Percentiles rank a stretch among this genome's conserved stretches.
These are phyloP conservation scores for Aspidiotus rigidus DNA, from an alignment of 2,888 invertebrate genomes.

Conservation along the genomic window DNA sequence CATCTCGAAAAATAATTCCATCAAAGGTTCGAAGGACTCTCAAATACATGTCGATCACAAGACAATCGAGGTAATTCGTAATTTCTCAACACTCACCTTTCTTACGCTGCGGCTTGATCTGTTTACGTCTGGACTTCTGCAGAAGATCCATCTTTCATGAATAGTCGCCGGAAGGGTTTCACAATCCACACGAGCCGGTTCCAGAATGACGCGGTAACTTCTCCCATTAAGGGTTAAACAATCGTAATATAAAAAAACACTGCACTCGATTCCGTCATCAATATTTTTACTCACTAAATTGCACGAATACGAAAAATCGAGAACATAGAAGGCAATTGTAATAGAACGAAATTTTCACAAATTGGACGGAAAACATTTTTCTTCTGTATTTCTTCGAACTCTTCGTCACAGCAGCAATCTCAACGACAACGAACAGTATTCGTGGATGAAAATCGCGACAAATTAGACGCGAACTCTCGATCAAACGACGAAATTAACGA, in stretches of 20 bases:
- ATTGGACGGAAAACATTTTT: neutral
- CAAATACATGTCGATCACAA: neutral
- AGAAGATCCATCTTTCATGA: neutral
- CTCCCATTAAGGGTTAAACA: constrained; percentile 26
- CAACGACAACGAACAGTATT: too few relatives aligned
- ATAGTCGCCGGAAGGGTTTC: neutral
- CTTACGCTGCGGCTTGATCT: constrained; percentile 25
- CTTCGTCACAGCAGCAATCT: too few relatives aligned
- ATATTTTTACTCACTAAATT: neutral
- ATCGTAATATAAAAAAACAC: constrained; percentile 5
- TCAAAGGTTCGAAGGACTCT: neutral
- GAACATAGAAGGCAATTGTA: neutral
- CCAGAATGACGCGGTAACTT: constrained; percentile 14
- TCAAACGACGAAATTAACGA: neutral
- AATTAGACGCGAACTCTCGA: constrained; percentile 5
- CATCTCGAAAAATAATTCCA: too few relatives aligned
- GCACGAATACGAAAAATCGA: constrained; percentile 1
- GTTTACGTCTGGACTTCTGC: constrained; percentile 20
- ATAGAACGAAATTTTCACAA: constrained; percentile 6
- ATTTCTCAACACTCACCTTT: constrained; percentile 26
- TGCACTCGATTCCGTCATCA: constrained; percentile 16
- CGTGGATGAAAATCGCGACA: neutral
- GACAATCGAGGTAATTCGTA: too few relatives aligned
- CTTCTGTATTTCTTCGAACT: neutral
- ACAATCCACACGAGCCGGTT: constrained; percentile 12